Evolutionary conservation across 1,140 invertebrate genomes (phyloP).

Genomic region (Ostrea denselamellosa): DNA sequence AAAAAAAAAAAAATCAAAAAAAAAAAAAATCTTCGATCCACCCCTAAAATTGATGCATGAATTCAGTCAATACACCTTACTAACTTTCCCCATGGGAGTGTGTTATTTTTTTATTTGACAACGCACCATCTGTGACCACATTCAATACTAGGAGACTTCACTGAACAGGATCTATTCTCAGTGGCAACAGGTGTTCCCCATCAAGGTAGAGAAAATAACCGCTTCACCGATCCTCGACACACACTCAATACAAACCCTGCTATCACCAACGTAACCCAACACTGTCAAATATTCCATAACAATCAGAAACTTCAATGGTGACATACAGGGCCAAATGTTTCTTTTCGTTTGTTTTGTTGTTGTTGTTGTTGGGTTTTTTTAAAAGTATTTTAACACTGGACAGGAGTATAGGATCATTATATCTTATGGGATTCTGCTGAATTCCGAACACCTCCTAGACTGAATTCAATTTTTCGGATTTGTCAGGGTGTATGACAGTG

Average conservation of each 20-base stretch:
- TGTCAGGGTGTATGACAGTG: too few species aligned
- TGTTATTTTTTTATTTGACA: neutral
- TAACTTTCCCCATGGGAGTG: neutral
- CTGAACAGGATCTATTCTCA: neutral
- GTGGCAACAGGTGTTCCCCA: neutral
- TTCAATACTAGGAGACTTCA: neutral
- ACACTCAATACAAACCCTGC: neutral
- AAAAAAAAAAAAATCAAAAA: too few species aligned
- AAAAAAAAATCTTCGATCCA: too few species aligned
- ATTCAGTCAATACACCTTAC: neutral
- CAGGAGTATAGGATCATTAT: neutral
- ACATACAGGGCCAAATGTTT: neutral
- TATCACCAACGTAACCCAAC: neutral
- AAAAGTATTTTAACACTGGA: neutral
- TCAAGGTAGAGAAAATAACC: neutral
- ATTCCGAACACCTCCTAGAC: too few species aligned
- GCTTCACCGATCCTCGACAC: neutral
- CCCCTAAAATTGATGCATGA: neutral
- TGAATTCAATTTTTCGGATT: too few species aligned
- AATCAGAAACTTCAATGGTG: neutral
- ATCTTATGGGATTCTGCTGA: neutral
- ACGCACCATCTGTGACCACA: conserved; percentile 10
- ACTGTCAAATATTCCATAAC: neutral
- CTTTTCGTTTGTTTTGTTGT: too few species aligned
- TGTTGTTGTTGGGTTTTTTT: too few species aligned